A percentile compares a stretch with the other conserved stretches of the same genome.
phyloP scores from a whole-genome alignment of 2,797 vertebrate species.

The Taeniopygia guttata region DNA sequence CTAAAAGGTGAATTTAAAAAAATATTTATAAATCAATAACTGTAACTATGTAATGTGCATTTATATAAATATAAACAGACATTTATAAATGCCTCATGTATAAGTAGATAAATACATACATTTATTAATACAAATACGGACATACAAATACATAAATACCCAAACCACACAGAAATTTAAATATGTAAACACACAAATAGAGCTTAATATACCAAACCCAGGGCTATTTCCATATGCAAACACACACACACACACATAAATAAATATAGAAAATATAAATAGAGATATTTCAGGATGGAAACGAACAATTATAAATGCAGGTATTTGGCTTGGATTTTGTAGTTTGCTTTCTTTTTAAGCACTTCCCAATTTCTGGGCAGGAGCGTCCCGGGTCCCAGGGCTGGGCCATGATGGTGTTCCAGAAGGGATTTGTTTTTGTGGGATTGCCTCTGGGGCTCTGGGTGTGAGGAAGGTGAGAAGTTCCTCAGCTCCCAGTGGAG shows the following conservation, averaged over 20 bases:
- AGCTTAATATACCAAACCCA: not conserved
- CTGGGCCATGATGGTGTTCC: accelerated
- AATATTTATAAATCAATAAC: not conserved
- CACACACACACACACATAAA: accelerated
- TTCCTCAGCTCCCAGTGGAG: not conserved
- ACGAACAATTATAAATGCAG: accelerated
- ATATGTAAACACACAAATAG: not conserved
- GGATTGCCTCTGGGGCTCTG: not conserved
- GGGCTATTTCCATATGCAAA: not conserved
- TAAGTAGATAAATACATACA: not conserved
- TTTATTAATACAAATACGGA: not conserved
- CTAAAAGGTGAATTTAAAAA: not conserved
- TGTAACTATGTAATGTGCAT: not conserved
- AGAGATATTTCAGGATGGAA: not conserved
- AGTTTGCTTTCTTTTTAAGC: too few species aligned
- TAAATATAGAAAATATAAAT: not conserved
- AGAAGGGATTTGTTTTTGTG: not conserved
- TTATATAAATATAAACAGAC: not conserved
- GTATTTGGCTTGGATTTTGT: accelerated
- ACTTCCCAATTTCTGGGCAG: not conserved
- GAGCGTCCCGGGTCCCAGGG: not conserved
- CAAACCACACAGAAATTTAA: not conserved
- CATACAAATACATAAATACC: not conserved
- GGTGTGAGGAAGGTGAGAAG: not conserved
- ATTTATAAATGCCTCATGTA: not conserved